phyloP scores from a whole-genome alignment of 2,888 invertebrate species.

The Pheosia gnoma region DNA sequence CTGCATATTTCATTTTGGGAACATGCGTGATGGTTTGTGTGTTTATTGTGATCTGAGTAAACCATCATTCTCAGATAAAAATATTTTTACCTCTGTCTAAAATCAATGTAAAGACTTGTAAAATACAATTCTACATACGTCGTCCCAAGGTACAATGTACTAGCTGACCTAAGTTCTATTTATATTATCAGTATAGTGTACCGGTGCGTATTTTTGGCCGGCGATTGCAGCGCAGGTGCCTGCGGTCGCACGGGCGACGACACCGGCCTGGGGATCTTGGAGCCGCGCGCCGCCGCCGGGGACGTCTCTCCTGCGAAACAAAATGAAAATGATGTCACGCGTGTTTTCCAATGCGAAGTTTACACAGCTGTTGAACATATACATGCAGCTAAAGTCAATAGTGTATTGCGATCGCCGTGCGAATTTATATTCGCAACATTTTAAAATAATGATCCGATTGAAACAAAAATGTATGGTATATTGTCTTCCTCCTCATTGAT shows the following conservation, averaged over 20 bases:
- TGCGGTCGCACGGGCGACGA: slow-evolving; percentile 88
- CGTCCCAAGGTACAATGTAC: background rate
- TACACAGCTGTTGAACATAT: slow-evolving; percentile 35
- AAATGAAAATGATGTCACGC: slow-evolving; percentile 23
- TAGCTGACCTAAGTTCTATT: slow-evolving; percentile 6
- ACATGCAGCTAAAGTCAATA: slow-evolving; percentile 12
- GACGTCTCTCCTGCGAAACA: slow-evolving; percentile 70
- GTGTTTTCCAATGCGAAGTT: slow-evolving; percentile 20
- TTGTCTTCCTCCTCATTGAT: too few relatives aligned
- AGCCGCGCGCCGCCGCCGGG: slow-evolving; percentile 82
- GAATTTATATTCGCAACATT: background rate
- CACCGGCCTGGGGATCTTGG: slow-evolving; percentile 90
- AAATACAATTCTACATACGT: background rate
- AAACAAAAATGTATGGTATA: background rate
- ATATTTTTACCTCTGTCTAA: too few relatives aligned
- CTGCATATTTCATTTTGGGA: too few relatives aligned
- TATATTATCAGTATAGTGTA: slow-evolving; percentile 26
- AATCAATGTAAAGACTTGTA: too few relatives aligned
- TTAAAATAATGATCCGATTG: background rate
- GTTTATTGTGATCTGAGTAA: too few relatives aligned
- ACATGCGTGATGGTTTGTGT: too few relatives aligned
- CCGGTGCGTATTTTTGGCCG: slow-evolving; percentile 76
- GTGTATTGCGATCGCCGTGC: background rate
- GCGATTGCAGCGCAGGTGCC: slow-evolving; percentile 68
- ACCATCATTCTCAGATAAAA: too few relatives aligned